Base-by-base conservation (phyloP, 1,140 invertebrate genomes). In the Macrobrachium rosenbergii region DNA sequence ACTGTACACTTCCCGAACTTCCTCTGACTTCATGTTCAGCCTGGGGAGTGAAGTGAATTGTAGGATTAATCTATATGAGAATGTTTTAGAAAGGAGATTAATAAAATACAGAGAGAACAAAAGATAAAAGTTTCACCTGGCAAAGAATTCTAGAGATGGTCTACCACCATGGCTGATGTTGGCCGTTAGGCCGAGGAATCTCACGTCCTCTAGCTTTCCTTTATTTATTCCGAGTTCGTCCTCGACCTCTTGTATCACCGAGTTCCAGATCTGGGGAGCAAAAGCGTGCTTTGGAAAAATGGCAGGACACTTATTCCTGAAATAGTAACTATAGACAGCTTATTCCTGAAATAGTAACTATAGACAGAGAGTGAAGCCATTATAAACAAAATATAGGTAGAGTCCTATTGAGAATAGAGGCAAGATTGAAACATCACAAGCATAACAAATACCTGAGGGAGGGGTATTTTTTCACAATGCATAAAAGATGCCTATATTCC, bases 131-230 rank as follows among this genome's bases (percentile, higher is more conserved):
- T 43, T 75, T 2, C 19, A 86, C 83, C n/a, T 78, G 5, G 77
- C 73, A 59, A 60, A 86, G 43, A 86, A 86, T 77, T 80, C 83
- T 0, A 86, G n/a, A 7, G 83, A 80, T 8, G 83, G 83, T 73
- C 83, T 21, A 0, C 77, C 83, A 6, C 77, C 83, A 19, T 60
- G 64, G 19, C 79, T 77, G 5, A 59, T 28, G 63, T 86, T 86
- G n/a, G 45, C 59, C 0, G 28, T 37, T 11, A 86, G 12, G 10
- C 83, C 83, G 10, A 86, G 2, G 11, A 67, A 69, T 2, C 19
- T 69, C 8, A 86, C 17, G 2, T 79, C 76, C 5, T 43, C n/a
- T 21, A 86, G 37, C 16, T 86, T 28, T 2, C 28, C 64, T 16
- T 58, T 77, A n/a, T 60, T 11, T 5, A 86, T 17, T 21, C 83